phyloP scores from a whole-genome alignment of 2,797 vertebrate genomes.

The Thaleichthys pacificus region DNA sequence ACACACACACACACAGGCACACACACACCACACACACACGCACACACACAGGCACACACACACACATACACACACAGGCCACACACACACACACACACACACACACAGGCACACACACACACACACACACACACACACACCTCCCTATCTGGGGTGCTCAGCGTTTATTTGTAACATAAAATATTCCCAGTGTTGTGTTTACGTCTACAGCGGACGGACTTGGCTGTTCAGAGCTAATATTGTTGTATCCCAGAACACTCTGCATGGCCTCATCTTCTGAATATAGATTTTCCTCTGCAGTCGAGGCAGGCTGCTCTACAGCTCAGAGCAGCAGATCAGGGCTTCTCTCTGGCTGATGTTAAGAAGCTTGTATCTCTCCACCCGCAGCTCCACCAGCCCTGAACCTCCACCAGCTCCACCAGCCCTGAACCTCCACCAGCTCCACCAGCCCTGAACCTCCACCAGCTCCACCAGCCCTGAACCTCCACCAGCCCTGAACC shows the following conservation, averaged over 20 bases:
- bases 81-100: too few species aligned
- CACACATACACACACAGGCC: conserved; percentile 6
- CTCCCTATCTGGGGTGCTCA: background rate
- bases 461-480: too few species aligned
- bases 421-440: background rate
- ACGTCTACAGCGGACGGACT: background rate
- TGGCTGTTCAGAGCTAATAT: background rate
- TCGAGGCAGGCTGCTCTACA: background rate
- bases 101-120: too few species aligned
- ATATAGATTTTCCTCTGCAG: conserved; percentile 13
- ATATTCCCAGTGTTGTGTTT: background rate
- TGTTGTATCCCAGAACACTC: background rate
- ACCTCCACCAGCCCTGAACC: too few species aligned
- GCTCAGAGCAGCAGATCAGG: background rate
- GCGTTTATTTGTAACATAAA: background rate
- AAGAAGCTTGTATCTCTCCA: background rate
- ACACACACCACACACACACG: too few species aligned
- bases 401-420: background rate
- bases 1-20: background rate
- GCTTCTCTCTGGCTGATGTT: background rate
- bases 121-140: conserved; percentile 5
- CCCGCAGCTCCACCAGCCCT: background rate
- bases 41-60: conserved; percentile 12
- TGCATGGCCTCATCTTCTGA: background rate
- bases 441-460: too few species aligned